A percentile compares a stretch with the other conserved stretches of the same genome.
These are phyloP conservation scores for Tiphia femorata DNA, from an alignment of 2,888 invertebrate genomes.

Conservation along the genomic window DNA sequence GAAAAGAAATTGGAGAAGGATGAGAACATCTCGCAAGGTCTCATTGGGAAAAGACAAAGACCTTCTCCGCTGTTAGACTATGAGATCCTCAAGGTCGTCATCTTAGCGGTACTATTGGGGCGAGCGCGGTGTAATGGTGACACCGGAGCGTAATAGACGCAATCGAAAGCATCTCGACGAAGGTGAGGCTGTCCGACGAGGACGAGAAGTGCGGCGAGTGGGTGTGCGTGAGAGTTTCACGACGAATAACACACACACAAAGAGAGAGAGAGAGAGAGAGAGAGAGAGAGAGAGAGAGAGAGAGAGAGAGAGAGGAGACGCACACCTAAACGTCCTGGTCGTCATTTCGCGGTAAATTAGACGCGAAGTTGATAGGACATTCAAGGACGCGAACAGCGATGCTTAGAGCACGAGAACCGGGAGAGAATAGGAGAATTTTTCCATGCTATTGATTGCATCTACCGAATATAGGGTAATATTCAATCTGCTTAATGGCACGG, in stretches of 20 bases:
- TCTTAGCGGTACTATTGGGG: slow-evolving; percentile 9
- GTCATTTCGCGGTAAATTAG: slow-evolving; percentile 40
- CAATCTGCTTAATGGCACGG: slow-evolving; percentile 60
- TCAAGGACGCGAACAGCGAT: slow-evolving; percentile 40
- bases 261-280: no score
- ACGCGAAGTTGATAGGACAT: slow-evolving; percentile 42
- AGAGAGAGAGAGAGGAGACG: no score
- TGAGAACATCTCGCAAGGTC: no score
- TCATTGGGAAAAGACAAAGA: no score
- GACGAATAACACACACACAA: no score
- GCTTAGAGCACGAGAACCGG: no score
- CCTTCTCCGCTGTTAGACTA: no score
- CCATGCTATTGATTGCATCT: slow-evolving; percentile 56
- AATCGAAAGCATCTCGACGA: slow-evolving; percentile 7
- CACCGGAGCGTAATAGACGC: neutral
- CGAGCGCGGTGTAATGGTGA: slow-evolving; percentile 2
- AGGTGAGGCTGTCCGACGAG: slow-evolving; percentile 6
- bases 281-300: no score
- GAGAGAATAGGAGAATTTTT: slow-evolving; percentile 48
- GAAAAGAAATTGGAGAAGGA: no score
- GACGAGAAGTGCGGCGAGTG: no score
- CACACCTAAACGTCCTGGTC: neutral
- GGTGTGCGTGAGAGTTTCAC: no score
- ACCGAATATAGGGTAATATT: slow-evolving; percentile 62
- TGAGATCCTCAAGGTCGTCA: neutral